Base-by-base conservation (phyloP, 2,113 vertebrate species). In the Rutilus rutilus region DNA sequence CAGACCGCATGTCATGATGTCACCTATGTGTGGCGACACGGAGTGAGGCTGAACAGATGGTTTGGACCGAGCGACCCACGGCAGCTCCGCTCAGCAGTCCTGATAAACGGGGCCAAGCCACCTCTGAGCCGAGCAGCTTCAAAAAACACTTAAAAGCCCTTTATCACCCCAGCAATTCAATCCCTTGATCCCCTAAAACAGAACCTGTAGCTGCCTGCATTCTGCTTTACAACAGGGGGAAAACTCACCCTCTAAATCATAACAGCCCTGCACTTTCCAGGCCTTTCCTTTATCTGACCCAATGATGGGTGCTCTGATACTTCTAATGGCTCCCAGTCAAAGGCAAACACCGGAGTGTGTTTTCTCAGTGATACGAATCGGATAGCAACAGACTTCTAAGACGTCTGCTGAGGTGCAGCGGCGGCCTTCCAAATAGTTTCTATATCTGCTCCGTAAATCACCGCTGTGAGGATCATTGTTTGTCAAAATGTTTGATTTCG, bases 41-140 rank as follows among this genome's bases (percentile, higher is more conserved):
- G n/a, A 73, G 30, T 88, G 87, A 90, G 57, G 15, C 74, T 83
- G 82, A 83, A 86, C 89, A 90, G 89, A 85, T 84, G 71, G 8
- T 17, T 52, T n/a, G 57, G 78, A 79, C 30, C 27, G 42, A 19
- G 57, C 57, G 73, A 86, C 82, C 89, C 27, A 36, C 67, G 86
- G 82, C 82, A 84, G 73, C 73, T 65, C 76, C 39, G 36, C 78
- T 85, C 50, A 33, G 57, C 82, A 74, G 47, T 23, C n/a, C 86
- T 30, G 87, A 90, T 88, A 90, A 90, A 82, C 30, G 4, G 39
- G 69, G 25, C 65, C 39, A 59, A 76, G 62, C 21, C 47, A 79
- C 73, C 62, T 74, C 59, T 80, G 78, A 85, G 60, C 79, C 23
- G 6, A 54, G 39, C 71, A 17, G 75, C 83, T 84, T 88, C 71